Base-by-base conservation (phyloP, 2,888 invertebrate species). In the Choreutis nemorana region DNA sequence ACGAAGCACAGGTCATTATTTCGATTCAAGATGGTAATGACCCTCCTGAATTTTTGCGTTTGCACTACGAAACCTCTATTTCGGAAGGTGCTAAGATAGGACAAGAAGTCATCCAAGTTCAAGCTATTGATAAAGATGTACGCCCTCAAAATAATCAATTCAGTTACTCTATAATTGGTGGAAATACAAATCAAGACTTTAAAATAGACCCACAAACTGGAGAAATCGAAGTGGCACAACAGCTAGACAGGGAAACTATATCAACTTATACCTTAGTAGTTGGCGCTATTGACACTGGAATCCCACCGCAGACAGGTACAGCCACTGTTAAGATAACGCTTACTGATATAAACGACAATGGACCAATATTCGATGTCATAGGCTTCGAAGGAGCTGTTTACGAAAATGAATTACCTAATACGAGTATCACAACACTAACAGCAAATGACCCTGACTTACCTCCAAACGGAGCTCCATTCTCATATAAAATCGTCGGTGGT, bases 11-110 rank as follows among this genome's bases (percentile, higher is more conserved):
- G 67, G 91, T 97, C 1, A 91, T 93, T 26, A 89, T 97, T 37
- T 90, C 91, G 0, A 91, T 97, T 37, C 93, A 95, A 71, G 97
- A 97, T 61, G 96, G 96, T 11, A 97, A 97, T 56, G 97, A 97
- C 73, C 94, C 97, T 1, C 97, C 97, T 0, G 92, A 93, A 58
- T 97, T 97, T 58, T 65, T 88, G n/a, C 85, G 89, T 48, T 82
- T 81, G 27, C 57, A 83, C 11, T 97, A 97, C 57, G 88, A 90
- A 49, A 85, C 90, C 0, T 84, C 83, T 35, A 83, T 97, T 12
- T 87, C 89, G 1, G 97, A 97, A 77, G 91, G 89, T 11, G 89
- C 88, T 0, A 50, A 66, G 0, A 65, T 87, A 6, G 94, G 94
- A 1, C 86, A 90, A 6, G 83, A 84, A 54, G 85, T 95, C 0